Evolutionary conservation across 2,888 invertebrate species (phyloP), one percentile per base, ranked within the genome.

Genomic region (Dicroscelio sp.): DNA sequence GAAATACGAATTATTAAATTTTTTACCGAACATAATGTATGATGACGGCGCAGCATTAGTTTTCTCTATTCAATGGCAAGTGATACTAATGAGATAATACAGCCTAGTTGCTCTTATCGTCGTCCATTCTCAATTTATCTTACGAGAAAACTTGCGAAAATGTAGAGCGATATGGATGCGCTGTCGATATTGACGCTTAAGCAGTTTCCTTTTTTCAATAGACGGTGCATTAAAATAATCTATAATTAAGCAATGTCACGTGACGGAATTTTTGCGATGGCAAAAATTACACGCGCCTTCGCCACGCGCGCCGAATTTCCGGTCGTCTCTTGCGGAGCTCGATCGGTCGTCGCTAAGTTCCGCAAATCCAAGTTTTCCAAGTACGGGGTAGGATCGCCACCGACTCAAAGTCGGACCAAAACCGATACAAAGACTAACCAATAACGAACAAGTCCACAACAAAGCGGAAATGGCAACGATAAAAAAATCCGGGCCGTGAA

Each of bases 11-110:
- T 69, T 38, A 82, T 82, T 82, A 82, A 82, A 69, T 58, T 69
- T 69, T 38, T 71, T 69, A 33, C 38, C n/a, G 25, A 60, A 43
- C n/a, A 82, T 73, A 83, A 83, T 60, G 71, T 30, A 71, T 60
- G 71, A 43, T 71, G 82, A 83, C 71, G 71, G 20, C 27, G 60
- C 60, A 31, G 27, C 38, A 83, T 83, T 83, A 71, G 82, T 83
- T 83, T 83, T 38, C 71, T 43, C 82, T 60, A 43, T 60, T 71
- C 82, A 73, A 60, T 71, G 48, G 71, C 60, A 71, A 73, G 71
- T 83, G 60, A 83, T 83, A 83, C 71, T 71, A 27, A 83, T 48
- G 82, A 71, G 82, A 83, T 83, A 83, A 60, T 83, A 83, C 82
- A 71, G 60, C 71, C 43, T 71, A 83, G 82, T 71, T 83, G 31